A percentile compares a stretch with the other conserved stretches of the same genome.
phyloP scores from a whole-genome alignment of 2,888 invertebrate species.

The Drosophila ustulata region DNA sequence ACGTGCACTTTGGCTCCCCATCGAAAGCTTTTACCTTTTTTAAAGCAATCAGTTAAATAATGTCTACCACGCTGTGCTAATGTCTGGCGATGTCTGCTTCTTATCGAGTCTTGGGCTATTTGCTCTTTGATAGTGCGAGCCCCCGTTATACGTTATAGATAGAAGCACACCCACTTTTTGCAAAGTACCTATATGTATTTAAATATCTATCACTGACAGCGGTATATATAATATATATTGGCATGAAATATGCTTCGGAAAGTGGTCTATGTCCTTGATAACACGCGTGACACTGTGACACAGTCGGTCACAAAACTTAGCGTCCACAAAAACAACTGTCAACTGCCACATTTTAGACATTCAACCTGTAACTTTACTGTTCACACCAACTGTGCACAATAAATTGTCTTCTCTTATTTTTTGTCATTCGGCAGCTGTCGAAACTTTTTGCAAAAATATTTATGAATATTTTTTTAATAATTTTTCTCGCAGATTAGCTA shows the following conservation, averaged over 20 bases:
- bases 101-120: constrained; percentile 39
- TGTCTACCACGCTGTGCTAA: constrained; percentile 9
- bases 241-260: constrained; percentile 2
- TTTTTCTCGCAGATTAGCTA: constrained; percentile 13
- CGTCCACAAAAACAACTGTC: background rate
- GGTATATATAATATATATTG: background rate
- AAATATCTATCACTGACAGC: background rate
- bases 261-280: constrained; percentile 29
- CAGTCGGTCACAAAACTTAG: constrained; percentile 10
- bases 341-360: background rate
- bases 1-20: constrained; percentile 22
- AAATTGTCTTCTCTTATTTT: background rate
- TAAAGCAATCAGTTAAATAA: constrained; percentile 31
- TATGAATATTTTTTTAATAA: background rate
- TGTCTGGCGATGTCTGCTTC: constrained; percentile 30
- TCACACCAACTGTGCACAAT: constrained; percentile 1
- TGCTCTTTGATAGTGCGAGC: constrained; percentile 38
- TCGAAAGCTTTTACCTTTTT: constrained; percentile 14
- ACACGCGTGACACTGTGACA: constrained; percentile 22
- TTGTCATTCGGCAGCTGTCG: constrained; percentile 11
- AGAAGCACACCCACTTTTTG: constrained; percentile 43
- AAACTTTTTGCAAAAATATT: constrained; percentile 3
- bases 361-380: constrained; percentile 4
- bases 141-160: constrained; percentile 4
- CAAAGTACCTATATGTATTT: background rate